A percentile compares a stretch with the other conserved stretches of the same genome.
Evolutionary conservation across 23 tunicate genomes (phyloP).

Genomic region (Trididemnum miniatum): DNA sequence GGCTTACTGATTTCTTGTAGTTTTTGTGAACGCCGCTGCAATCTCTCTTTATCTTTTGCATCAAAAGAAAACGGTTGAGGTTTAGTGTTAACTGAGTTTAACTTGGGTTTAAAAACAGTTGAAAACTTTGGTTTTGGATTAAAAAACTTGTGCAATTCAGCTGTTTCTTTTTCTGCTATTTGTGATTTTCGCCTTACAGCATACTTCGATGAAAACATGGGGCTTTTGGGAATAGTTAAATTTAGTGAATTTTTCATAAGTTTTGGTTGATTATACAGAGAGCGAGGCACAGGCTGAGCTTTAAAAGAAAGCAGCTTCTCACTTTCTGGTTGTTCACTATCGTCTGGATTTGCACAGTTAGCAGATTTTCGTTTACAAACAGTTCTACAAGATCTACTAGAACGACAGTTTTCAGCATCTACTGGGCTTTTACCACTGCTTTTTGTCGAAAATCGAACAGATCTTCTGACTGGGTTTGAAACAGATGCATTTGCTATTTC

Average conservation of each 20-base stretch:
- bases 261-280: slow-evolving; percentile 17
- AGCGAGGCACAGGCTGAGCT: slow-evolving; percentile 40
- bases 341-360: neutral
- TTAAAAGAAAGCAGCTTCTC: too few relatives aligned
- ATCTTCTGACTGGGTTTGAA: neutral
- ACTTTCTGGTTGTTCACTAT: neutral
- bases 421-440: neutral
- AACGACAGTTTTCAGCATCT: neutral
- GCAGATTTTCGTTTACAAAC: neutral
- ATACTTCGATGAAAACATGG: slow-evolving; percentile 48
- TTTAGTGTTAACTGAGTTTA: neutral
- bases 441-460: neutral
- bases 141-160: neutral
- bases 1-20: neutral
- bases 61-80: slow-evolving; percentile 51
- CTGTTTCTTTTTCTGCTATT: neutral
- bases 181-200: neutral
- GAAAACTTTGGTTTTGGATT: neutral
- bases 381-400: neutral
- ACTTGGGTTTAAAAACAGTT: neutral
- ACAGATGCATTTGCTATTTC: neutral
- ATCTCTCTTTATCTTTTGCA: slow-evolving; percentile 18
- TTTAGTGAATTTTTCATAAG: slow-evolving; percentile 17
- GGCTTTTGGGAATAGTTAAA: slow-evolving; percentile 48
- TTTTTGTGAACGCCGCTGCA: slow-evolving; percentile 19